Evolutionary conservation across 2,113 vertebrate species (phyloP).

Genomic region (Cephalopterus ornatus): DNA sequence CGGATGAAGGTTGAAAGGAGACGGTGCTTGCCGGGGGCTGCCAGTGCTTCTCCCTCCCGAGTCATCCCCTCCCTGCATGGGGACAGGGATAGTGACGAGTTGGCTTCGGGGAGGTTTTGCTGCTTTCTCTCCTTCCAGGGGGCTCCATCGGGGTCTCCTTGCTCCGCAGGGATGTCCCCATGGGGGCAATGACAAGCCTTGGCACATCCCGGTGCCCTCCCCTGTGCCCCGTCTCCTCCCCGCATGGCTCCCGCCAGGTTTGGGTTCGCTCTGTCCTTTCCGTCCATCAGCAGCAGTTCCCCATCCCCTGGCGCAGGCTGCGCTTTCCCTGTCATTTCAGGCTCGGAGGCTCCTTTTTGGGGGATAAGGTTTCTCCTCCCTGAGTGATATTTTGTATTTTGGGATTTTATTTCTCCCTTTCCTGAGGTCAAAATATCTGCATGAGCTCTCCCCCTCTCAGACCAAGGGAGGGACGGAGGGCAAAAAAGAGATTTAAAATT

Average conservation of each 20-base stretch:
- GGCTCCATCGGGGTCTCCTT: not conserved
- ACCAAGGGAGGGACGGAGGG: not conserved
- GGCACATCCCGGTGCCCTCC: not conserved
- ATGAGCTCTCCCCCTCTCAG: not conserved
- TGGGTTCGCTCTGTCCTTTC: not conserved
- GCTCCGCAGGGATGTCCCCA: not conserved
- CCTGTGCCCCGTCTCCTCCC: not conserved
- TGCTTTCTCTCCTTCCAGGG: not conserved
- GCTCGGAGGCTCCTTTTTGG: accelerated
- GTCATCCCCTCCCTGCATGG: not conserved
- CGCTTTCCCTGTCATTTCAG: not conserved
- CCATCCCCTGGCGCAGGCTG: not conserved
- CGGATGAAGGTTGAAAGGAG: slow-evolving; percentile 50
- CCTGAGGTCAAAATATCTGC: not conserved
- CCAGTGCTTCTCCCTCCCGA: not conserved
- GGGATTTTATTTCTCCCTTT: not conserved
- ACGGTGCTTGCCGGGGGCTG: not conserved
- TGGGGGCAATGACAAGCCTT: not conserved
- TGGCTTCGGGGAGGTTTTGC: not conserved
- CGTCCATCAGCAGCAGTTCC: not conserved
- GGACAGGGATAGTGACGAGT: not conserved
- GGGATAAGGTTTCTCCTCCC: not conserved
- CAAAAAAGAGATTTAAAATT: not conserved
- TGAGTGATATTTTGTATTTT: not conserved
- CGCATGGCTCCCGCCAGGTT: accelerated